Conservation (phyloP, 1,140 invertebrate species). For the Ylistrum balloti region DNA sequence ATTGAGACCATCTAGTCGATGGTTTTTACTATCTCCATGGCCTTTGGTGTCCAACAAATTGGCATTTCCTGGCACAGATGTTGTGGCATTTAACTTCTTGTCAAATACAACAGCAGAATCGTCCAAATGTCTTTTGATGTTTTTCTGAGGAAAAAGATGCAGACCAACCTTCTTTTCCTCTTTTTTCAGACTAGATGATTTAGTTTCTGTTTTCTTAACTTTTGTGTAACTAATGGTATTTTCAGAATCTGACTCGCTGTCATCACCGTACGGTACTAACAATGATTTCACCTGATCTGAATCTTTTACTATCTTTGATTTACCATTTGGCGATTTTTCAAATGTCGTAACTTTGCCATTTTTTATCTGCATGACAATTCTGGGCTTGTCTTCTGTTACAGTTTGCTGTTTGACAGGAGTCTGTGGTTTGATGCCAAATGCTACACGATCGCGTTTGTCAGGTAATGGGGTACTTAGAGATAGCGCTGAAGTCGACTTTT, state of each 20-base stretch:
- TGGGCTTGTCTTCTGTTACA: constrained; percentile 65
- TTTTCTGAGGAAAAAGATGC: constrained; percentile 22
- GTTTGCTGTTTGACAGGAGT: constrained; percentile 49
- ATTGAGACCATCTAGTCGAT: constrained; percentile 54
- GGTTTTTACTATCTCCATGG: constrained; percentile 58
- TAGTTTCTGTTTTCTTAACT: constrained; percentile 7
- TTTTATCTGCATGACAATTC: constrained; percentile 81
- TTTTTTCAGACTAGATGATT: not conserved
- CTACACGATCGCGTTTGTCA: constrained; percentile 74
- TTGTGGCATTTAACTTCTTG: constrained; percentile 72
- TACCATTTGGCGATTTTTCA: constrained; percentile 76
- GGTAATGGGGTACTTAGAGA: constrained; percentile 60
- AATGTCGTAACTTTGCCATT: constrained; percentile 78
- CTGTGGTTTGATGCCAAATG: constrained; percentile 72
- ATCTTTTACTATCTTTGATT: constrained; percentile 69
- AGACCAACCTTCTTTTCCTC: constrained; percentile 42
- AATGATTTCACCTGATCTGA: constrained; percentile 54
- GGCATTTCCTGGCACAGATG: constrained; percentile 72
- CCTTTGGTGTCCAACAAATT: constrained; percentile 64
- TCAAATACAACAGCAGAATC: constrained; percentile 73
- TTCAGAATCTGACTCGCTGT: constrained; percentile 79
- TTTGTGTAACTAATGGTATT: not conserved
- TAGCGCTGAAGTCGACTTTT: constrained; percentile 49
- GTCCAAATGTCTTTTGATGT: constrained; percentile 44
- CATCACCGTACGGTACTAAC: constrained; percentile 81